Evolutionary conservation across 2,888 invertebrate species (phyloP), one percentile per base, ranked within the genome.

Genomic region (Heliconius ethilla): DNA sequence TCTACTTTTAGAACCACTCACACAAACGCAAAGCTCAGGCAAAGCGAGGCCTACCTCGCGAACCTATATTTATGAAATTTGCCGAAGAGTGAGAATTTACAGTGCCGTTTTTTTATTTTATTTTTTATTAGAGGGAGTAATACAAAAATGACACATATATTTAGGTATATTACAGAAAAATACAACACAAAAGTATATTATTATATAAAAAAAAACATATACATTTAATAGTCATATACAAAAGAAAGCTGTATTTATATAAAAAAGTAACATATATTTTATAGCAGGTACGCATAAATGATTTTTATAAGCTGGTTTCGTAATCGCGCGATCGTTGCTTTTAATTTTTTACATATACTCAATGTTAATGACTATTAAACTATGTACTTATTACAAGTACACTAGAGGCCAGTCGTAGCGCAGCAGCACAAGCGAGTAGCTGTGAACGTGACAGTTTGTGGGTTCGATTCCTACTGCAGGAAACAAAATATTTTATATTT

Each of bases 181-280:
- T 51, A 22, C 18, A 51, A 18, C 7, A 51, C 18, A 51, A 7
- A 51, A 51, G 18, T 7, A 59, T n/a, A 37, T n/a, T 11, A 67
- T 37, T 67, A 67, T n/a, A n/a, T 4, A 40, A 67, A 13, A 67
- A 37, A 40, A 66, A 13, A 9, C 22, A 2, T 33, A 40, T 40
- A 67, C 7, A 7, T 67, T 67, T 40, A 67, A n/a, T 37, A 67
- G 13, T 62, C 7, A n/a, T 18, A 66, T 18, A 66, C 7, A 66
- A 67, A 67, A 40, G 67, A 67, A 67, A 67, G 67, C 11, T n/a
- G n/a, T n/a, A 40, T 67, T n/a, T 40, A 25, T 67, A 22, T n/a
- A n/a, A n/a, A 67, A 33, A 67, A 67, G n/a, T n/a, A 40, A 40
- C 2, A 67, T 40, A 37, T n/a, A 40, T 67, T 40, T 40, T 40